A percentile compares a stretch with the other conserved stretches of the same genome.
phyloP scores from a whole-genome alignment of 2,797 vertebrate species.

The Sternotherus odoratus region DNA sequence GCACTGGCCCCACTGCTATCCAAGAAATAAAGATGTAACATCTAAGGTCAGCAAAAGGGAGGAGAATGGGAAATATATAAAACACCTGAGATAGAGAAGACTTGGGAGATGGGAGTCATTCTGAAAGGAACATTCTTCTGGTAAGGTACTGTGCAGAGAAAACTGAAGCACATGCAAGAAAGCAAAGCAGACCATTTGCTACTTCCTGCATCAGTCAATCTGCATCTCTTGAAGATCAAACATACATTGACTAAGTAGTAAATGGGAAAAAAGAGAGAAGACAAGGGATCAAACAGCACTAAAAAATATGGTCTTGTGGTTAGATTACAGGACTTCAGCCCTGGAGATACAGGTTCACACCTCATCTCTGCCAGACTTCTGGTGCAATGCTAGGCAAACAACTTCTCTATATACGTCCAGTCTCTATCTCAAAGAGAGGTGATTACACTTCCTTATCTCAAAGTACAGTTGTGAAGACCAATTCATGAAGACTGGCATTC shows the following conservation, averaged over 20 bases:
- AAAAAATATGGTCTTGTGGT: background rate
- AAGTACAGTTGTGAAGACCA: background rate
- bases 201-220: background rate
- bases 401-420: background rate
- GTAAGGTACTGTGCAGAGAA: background rate
- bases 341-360: accelerated
- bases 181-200: background rate
- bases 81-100: background rate
- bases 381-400: background rate
- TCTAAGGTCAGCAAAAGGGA: background rate
- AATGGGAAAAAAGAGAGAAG: background rate
- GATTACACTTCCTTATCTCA: background rate
- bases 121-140: background rate
- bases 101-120: background rate
- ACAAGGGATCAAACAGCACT: accelerated
- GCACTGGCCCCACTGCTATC: background rate
- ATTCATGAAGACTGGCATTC: constrained; percentile 7
- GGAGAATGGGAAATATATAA: background rate
- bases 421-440: background rate
- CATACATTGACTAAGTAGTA: background rate
- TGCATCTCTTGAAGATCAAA: background rate
- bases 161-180: accelerated
- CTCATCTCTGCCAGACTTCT: background rate
- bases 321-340: background rate
- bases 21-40: background rate